Conservation (phyloP, 2,797 vertebrate genomes). For the Buphagus erythrorhynchus region DNA sequence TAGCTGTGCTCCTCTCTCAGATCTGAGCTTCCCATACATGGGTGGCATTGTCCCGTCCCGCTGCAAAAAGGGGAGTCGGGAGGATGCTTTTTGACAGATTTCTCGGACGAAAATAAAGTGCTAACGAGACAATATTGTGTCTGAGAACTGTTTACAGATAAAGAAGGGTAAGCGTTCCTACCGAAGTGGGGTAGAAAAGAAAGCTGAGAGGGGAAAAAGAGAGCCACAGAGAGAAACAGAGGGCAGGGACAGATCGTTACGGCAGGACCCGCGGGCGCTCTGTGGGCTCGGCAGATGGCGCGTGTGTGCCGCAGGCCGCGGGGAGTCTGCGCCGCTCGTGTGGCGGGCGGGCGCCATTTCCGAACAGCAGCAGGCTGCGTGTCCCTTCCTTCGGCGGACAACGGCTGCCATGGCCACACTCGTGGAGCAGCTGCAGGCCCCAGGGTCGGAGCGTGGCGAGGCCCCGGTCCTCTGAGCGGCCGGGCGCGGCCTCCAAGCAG, state of each 20-base stretch:
- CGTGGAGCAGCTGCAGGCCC: too few relatives aligned
- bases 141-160: neutral
- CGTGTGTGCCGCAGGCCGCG: too few relatives aligned
- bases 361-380: neutral
- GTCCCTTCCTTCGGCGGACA: neutral
- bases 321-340: too few relatives aligned
- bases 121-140: rapidly evolving
- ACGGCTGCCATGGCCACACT: rapidly evolving
- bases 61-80: rapidly evolving
- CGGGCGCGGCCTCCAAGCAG: too few relatives aligned
- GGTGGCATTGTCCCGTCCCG: rapidly evolving
- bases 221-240: neutral
- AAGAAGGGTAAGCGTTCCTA: neutral
- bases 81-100: neutral
- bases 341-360: neutral
- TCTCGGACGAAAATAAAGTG: rapidly evolving
- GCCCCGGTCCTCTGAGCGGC: too few relatives aligned
- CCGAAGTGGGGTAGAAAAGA: rapidly evolving
- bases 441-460: too few relatives aligned
- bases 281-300: neutral
- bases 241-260: neutral
- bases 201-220: neutral
- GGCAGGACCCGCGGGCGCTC: rapidly evolving
- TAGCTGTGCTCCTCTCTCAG: neutral
- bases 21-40: rapidly evolving